phyloP scores from a whole-genome alignment of 2,113 vertebrate genomes.

The Bambusicola thoracicus region DNA sequence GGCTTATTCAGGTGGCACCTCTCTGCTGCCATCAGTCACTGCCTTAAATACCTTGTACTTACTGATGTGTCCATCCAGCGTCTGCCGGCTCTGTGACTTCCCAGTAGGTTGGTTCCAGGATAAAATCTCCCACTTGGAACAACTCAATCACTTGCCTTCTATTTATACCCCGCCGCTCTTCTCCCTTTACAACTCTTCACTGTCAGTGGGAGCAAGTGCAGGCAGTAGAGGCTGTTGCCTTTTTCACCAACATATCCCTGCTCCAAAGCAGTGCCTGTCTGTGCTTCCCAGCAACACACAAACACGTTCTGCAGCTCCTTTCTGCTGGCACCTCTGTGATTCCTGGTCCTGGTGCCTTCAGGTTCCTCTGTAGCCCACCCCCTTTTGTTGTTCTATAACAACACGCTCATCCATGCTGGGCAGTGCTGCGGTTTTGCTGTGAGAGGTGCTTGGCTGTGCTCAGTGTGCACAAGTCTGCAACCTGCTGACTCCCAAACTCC shows the following conservation, averaged over 20 bases:
- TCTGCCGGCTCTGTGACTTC: background rate
- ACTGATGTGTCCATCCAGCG: background rate
- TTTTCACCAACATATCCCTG: background rate
- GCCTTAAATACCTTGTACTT: background rate
- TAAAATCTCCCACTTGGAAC: background rate
- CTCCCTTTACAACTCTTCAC: background rate
- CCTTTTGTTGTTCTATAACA: background rate
- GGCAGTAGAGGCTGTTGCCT: background rate
- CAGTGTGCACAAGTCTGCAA: background rate
- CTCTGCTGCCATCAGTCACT: background rate
- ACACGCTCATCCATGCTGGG: fast-evolving
- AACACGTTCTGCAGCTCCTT: background rate
- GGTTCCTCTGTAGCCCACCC: background rate
- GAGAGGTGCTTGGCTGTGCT: fast-evolving
- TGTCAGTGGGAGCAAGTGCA: background rate
- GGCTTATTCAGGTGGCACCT: background rate
- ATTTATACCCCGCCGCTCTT: background rate
- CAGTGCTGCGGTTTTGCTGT: fast-evolving
- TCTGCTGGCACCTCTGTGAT: background rate
- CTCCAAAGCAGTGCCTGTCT: fast-evolving
- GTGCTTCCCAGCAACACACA: background rate
- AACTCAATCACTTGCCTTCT: background rate
- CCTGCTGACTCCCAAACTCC: background rate
- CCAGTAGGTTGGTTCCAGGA: background rate
- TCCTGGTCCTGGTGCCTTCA: background rate